These are phyloP conservation scores for Drosophila nr. perissopoda DNA, from an alignment of 2,888 invertebrate species.

Conservation along the genomic window DNA sequence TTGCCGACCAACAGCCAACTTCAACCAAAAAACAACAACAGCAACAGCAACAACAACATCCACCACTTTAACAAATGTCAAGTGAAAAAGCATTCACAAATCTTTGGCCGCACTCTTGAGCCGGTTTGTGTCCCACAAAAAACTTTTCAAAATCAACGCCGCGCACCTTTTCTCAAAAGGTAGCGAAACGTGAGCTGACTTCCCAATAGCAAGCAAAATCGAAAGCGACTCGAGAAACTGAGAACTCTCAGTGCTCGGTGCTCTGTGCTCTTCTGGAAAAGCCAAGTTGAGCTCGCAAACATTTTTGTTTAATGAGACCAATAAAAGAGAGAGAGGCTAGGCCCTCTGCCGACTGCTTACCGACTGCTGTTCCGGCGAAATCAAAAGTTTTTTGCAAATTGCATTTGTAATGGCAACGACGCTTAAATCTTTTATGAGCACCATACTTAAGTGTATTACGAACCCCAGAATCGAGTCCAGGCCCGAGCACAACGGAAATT, in stretches of 20 bases:
- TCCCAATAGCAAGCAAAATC: constrained; percentile 59
- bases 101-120: constrained; percentile 34
- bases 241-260: background rate
- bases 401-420: constrained; percentile 76
- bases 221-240: constrained; percentile 55
- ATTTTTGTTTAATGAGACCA: constrained; percentile 78
- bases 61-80: constrained; percentile 73
- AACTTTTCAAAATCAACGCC: constrained; percentile 75
- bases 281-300: constrained; percentile 46
- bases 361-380: constrained; percentile 46
- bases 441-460: constrained; percentile 56
- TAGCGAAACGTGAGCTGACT: constrained; percentile 65
- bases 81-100: constrained; percentile 72
- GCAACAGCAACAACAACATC: constrained; percentile 2
- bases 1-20: constrained; percentile 45
- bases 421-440: constrained; percentile 78
- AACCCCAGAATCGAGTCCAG: background rate
- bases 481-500: constrained; percentile 42
- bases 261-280: background rate
- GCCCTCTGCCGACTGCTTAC: background rate
- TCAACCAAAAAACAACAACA: constrained; percentile 34
- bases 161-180: constrained; percentile 63
- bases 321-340: constrained; percentile 61
- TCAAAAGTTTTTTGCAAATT: constrained; percentile 77
- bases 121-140: background rate